A percentile compares a stretch with the other conserved stretches of the same genome.
These are phyloP conservation scores for Entomobrya proxima DNA, from an alignment of 2,888 invertebrate species.

Conservation along the genomic window DNA sequence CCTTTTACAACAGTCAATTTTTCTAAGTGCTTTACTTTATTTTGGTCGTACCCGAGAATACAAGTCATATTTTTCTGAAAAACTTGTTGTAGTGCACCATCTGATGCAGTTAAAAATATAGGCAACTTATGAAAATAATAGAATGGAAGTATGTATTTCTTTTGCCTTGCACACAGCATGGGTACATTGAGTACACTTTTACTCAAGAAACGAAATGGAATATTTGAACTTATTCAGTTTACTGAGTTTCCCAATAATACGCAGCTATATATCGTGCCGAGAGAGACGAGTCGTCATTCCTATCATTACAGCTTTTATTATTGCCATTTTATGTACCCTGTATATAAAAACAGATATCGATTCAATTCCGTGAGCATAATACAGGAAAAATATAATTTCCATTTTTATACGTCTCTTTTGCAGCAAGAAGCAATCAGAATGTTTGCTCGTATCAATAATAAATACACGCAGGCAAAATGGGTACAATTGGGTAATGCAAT, in stretches of 20 bases:
- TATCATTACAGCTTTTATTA: too few species aligned
- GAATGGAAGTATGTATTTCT: neutral
- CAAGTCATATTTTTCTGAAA: too few species aligned
- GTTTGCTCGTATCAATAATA: neutral
- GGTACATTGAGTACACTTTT: neutral
- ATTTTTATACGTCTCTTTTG: neutral
- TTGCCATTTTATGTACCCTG: neutral
- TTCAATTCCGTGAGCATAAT: neutral
- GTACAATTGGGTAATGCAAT: neutral
- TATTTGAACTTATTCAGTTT: too few species aligned
- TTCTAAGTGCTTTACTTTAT: constrained; percentile 59
- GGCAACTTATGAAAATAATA: too few species aligned
- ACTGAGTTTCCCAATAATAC: too few species aligned
- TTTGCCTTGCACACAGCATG: neutral
- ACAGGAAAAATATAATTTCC: neutral
- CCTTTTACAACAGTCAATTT: constrained; percentile 71
- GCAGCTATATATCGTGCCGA: too few species aligned
- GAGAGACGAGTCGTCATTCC: neutral
- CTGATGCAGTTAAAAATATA: too few species aligned
- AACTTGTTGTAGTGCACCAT: neutral
- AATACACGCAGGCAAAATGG: neutral
- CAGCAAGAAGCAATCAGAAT: neutral
- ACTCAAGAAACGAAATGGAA: too few species aligned
- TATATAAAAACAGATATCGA: too few species aligned
- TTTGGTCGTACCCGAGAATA: too few species aligned